phyloP scores from a whole-genome alignment of 2,888 invertebrate species.

The Chouioia cunea region DNA sequence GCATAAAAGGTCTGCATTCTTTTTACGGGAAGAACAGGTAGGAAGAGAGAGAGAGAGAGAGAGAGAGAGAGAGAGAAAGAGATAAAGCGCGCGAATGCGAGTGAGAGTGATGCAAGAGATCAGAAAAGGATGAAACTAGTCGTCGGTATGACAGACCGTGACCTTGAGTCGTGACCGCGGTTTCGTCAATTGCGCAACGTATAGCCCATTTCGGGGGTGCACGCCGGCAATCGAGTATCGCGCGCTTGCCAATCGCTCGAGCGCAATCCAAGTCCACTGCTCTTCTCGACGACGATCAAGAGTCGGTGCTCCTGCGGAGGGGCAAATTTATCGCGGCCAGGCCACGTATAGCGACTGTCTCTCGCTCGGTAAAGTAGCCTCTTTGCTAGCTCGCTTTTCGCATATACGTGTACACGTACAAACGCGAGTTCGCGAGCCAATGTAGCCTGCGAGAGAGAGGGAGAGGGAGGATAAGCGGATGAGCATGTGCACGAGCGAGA shows the following conservation, averaged over 20 bases:
- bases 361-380: constrained; percentile 39
- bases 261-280: too few relatives aligned
- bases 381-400: neutral
- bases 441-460: neutral
- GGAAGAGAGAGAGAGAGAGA: too few relatives aligned
- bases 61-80: too few relatives aligned
- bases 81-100: too few relatives aligned
- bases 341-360: neutral
- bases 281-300: too few relatives aligned
- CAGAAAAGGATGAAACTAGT: too few relatives aligned
- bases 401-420: neutral
- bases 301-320: neutral
- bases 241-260: too few relatives aligned
- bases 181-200: constrained; percentile 5
- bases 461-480: neutral
- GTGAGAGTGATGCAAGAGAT: too few relatives aligned
- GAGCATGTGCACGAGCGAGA: neutral
- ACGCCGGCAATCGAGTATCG: too few relatives aligned
- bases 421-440: constrained; percentile 12
- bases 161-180: constrained; percentile 35
- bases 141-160: constrained; percentile 39
- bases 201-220: neutral
- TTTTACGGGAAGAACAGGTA: too few relatives aligned
- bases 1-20: constrained; percentile 34
- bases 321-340: neutral